Evolutionary conservation across 53 echinoderm and acorn worm genomes (phyloP), one percentile per base, ranked within the genome.

Genomic region (Patiria pectinifera): DNA sequence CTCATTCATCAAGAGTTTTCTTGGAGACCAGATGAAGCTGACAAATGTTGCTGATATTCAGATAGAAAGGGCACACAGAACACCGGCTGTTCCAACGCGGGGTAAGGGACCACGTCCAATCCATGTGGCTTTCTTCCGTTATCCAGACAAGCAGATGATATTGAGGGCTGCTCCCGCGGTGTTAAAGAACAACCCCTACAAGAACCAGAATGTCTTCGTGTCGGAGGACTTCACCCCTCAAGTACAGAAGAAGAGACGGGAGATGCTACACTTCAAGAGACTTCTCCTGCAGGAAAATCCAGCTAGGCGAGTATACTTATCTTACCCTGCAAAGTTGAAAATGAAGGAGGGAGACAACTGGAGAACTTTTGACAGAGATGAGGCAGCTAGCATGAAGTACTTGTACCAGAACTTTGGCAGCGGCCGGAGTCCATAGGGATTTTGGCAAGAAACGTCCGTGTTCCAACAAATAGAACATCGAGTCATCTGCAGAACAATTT

Each of bases 101-200:
- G 84, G 43, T 62, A 84, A 62, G 11, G 84, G 84, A 13, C 71
- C 71, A 44, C 35, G 86, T 15, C 86, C 74, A 35, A 71, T 71
- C 45, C 72, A 86, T 86, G 86, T 86, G 14, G 74, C 74, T 24
- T 86, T 86, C 71, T 15, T 69, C 21, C 86, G 45, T 10, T 86
- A 43, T 18, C 15, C 22, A 14, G 86, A 86, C 47, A 66, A 70
- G 26, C 43, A 66, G 66, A 86, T 62, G 71, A 47, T 86, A 15
- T 71, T 62, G 25, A 62, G 86, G 23, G 86, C 86, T 79, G 79
- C 79, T 79, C 47, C 47, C 47, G 45, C 12, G 48, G 6, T 80
- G 48, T 21, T 80, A 47, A 80, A 80, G 80, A 80, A 47, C 19
- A 80, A 80, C 45, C 35, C 78, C 35, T 78, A 78, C 78, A 78